Evolutionary conservation across 1,140 invertebrate genomes (phyloP), one percentile per base, ranked within the genome.

Genomic region (Bombus sibiricus): DNA sequence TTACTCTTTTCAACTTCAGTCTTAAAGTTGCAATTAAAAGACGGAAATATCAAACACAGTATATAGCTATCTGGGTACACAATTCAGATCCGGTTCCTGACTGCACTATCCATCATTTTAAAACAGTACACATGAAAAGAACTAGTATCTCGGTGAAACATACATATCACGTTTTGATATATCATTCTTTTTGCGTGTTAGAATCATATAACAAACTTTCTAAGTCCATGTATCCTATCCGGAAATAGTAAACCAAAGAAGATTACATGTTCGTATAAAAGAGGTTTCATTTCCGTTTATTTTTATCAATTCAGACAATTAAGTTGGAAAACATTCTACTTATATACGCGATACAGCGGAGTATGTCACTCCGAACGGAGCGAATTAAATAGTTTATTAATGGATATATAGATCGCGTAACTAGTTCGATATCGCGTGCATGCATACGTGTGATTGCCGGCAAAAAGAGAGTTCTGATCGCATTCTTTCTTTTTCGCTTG

Each of bases 331-430:
- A n/a, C 0, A 3, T 6, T 2, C 9, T 71, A 3, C 5, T 15
- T 37, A 15, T 57, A 47, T 10, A 34, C 25, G 62, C 43, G 73
- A 57, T 43, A 53, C 34, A 18, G 8, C 32, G 9, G 18, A 15
- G 25, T 53, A 32, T 37, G 34, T 37, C 64, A 85, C 64, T 73
- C 12, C 53, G 15, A 41, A 77, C 69, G 32, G 37, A 80, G 77
- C 64, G 75, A 68, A 73, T 72, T 80, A 85, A 85, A 25, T 73
- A 80, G 83, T 73, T 85, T 64, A 85, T 80, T 80, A 73, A 73
- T 73, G 39, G 68, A 68, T 43, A 25, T 47, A 32, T 34, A 53
- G 69, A 80, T 85, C 53, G 37, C 66, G 68, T 41, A 53, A 72
- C 37, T 59, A 85, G 47, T 25, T 69, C 32, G 72, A 32, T 28